phyloP scores from a whole-genome alignment of 2,113 vertebrate species.

The Pseudopodoces humilis region DNA sequence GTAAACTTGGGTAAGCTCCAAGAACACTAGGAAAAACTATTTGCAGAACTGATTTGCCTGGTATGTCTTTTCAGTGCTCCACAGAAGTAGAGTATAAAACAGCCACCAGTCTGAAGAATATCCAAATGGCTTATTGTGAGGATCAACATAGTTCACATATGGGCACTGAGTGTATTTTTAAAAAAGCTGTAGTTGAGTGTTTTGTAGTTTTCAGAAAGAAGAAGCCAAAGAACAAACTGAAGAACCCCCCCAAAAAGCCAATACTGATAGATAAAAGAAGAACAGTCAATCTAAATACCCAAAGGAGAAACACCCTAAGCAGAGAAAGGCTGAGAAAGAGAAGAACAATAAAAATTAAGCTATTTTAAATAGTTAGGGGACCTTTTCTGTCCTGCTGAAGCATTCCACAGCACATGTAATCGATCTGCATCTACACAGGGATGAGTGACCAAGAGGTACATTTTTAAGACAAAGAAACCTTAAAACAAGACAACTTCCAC shows the following conservation, averaged over 20 bases:
- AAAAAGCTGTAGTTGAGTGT: background rate
- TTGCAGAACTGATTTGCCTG: background rate
- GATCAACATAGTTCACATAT: background rate
- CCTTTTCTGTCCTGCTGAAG: background rate
- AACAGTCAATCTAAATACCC: background rate
- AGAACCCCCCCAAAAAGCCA: background rate
- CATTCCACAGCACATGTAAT: background rate
- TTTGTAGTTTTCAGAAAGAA: background rate
- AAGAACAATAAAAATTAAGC: background rate
- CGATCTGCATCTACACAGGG: background rate
- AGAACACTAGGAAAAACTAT: background rate
- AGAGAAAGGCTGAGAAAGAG: background rate
- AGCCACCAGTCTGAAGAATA: background rate
- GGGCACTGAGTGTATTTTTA: background rate
- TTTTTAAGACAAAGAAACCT: conserved; percentile 1
- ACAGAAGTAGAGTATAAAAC: background rate
- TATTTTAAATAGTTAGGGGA: background rate
- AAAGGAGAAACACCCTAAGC: background rate
- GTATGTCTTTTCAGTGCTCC: background rate
- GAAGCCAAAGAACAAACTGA: background rate
- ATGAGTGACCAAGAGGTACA: background rate
- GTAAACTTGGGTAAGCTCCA: background rate
- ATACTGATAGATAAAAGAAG: background rate
- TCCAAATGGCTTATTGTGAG: background rate
- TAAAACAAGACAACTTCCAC: background rate